A percentile compares a stretch with the other conserved stretches of the same genome.
These are phyloP conservation scores for Schizopygopsis pylzovi DNA, from an alignment of 2,797 vertebrate genomes.

Conservation along the genomic window DNA sequence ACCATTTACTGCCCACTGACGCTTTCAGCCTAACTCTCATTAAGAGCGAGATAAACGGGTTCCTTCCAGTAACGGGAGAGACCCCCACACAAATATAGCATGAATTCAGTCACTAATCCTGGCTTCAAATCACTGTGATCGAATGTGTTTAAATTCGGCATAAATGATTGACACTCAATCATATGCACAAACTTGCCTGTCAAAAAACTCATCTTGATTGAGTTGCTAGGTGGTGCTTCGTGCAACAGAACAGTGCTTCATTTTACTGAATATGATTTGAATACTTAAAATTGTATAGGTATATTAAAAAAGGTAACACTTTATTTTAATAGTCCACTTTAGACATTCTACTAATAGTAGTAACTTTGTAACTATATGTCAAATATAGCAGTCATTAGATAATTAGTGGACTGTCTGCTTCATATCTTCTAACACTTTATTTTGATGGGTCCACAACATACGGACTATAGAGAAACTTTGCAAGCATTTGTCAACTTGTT, in stretches of 20 bases:
- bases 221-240: not conserved
- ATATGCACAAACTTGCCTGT: not conserved
- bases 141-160: not conserved
- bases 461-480: too few relatives aligned
- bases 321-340: too few relatives aligned
- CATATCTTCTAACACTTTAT: too few relatives aligned
- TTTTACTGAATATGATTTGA: too few relatives aligned
- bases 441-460: too few relatives aligned
- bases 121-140: not conserved
- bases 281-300: too few relatives aligned
- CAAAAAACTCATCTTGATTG: not conserved
- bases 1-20: slow-evolving; percentile 80
- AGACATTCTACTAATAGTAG: too few relatives aligned
- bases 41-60: slow-evolving; percentile 77
- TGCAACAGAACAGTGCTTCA: not conserved
- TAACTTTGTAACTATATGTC: too few relatives aligned
- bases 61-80: slow-evolving; percentile 54
- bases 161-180: not conserved
- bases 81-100: not conserved
- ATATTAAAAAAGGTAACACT: too few relatives aligned
- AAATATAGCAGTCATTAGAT: too few relatives aligned
- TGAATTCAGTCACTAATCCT: not conserved
- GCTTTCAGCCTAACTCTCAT: slow-evolving; percentile 79
- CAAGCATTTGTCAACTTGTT: too few relatives aligned
- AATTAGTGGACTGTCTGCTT: too few relatives aligned